Base-by-base conservation (phyloP, 2,113 vertebrate genomes). In the Limanda limanda region DNA sequence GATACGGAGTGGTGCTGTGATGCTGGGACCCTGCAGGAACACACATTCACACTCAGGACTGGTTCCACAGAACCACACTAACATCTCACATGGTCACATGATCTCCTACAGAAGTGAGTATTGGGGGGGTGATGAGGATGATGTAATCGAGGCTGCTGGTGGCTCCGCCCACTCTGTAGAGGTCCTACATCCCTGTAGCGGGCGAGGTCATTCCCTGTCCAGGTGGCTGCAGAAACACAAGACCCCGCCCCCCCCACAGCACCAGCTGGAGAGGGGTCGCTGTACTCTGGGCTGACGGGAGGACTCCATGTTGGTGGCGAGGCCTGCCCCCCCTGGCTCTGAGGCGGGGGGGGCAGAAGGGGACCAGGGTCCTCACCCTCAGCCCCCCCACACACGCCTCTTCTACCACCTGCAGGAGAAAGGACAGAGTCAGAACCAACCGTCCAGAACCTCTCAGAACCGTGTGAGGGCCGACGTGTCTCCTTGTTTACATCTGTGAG, bases 11-110 rank as follows among this genome's bases (percentile, higher is more conserved):
- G 8, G 77, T 24, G 10, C 81, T 93, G 79, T 95, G 95, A 77
- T 95, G 95, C 20, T 94, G 91, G 1, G 95, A 92, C 94, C 95
- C 95, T 96, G 84, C 45, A 68, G 55, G 59, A 6, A 85, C 17
- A 81, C 59, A 81, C 42, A 75, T 1, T n/a, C 4, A 45, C 4
- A 45, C 37, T 66, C 54, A 82, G 54, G 1, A 35, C 10, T 0
- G 4, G 24, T 17, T 24, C 54, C 8, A 51, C 68, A 47, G 6
- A 23, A 21, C 9, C 21, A 56, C 56, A 15, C 35, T 15, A 5
- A 18, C 6, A n/a, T 2, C 52, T n/a, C 9, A 35, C 47, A 52
- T 66, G 64, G 61, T n/a, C 9, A 52, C 47, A 52, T 69, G 67
- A 55, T 11, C 31, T 59, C 94, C 14, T 93, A 95, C 92, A 95